phyloP scores from a whole-genome alignment of 2,113 vertebrate species.

The Butorides virescens region DNA sequence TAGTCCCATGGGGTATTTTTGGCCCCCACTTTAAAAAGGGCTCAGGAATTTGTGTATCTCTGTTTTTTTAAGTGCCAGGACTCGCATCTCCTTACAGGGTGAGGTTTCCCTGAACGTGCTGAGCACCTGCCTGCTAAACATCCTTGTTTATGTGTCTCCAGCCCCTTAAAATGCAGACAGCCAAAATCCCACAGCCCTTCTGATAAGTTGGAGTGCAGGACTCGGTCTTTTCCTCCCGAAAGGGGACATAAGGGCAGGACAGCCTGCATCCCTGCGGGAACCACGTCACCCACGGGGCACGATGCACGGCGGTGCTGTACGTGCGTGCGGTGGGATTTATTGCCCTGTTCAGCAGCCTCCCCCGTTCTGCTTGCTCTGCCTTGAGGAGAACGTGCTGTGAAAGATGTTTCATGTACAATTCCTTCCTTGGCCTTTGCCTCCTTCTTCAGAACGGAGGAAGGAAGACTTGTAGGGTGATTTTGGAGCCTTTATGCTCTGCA shows the following conservation, averaged over 20 bases:
- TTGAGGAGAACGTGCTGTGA: background rate
- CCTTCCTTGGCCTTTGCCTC: constrained; percentile 8
- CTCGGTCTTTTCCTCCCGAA: background rate
- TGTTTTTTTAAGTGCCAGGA: background rate
- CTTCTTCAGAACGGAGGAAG: background rate
- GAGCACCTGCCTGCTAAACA: background rate
- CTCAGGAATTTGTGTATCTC: background rate
- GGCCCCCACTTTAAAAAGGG: background rate
- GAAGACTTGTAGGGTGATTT: background rate
- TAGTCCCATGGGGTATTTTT: background rate
- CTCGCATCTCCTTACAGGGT: background rate
- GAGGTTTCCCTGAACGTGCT: background rate
- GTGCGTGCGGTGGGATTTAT: constrained; percentile 18
- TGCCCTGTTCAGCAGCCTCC: constrained; percentile 11
- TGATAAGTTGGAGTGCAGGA: background rate
- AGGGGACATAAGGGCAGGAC: background rate
- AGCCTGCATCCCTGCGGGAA: background rate
- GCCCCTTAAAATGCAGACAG: background rate
- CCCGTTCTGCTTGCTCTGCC: background rate
- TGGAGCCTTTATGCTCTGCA: background rate
- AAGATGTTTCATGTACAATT: background rate
- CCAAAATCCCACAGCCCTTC: background rate
- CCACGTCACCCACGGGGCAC: background rate
- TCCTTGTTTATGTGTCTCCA: background rate
- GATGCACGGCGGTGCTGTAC: background rate